Evolutionary conservation across 2,113 vertebrate genomes (phyloP), one percentile per base, ranked within the genome.

Genomic region (Mus musculus): DNA sequence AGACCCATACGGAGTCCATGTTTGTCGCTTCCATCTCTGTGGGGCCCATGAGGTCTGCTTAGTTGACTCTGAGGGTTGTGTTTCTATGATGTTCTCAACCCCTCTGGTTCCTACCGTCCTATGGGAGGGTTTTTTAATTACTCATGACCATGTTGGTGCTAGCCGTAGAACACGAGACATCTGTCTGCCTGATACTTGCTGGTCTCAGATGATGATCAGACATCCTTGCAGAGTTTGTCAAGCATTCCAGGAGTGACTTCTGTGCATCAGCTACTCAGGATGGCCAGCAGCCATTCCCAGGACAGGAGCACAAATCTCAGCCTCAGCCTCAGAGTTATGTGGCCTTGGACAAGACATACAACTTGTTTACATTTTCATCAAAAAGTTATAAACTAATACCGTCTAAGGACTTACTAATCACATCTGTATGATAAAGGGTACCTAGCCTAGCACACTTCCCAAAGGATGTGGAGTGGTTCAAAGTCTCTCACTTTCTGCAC

Each of bases 341-440:
- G 92, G 88, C 63, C 78, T 89, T 85, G 92, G 80, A 88, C 10
- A 73, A 17, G 3, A 59, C 59, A 49, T 65, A 90, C 69, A 46
- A 49, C 17, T 56, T 95, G 59, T 81, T 94, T 94, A 65, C 59
- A 90, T 88, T 88, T 95, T 92, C 67, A 59, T 36, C 80, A 59
- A 94, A 92, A 87, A 42, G 33, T 84, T 12, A 36, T 42, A n/a
- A 22, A 93, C 39, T 22, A 61, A 65, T 13, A 11, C 13, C 24
- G 96, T 69, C 26, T 78, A 78, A 93, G 61, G 78, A 59, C 28
- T 75, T 75, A 52, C 49, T n/a, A 42, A 71, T 63, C 39, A 0
- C 39, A 80, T n/a, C 26, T 46, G 4, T 36, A 14, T 78, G 39
- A 52, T 24, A 72, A 20, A 91, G 82, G 49, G 42, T 36, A 12